Percentiles rank a stretch among this genome's conserved stretches.
phyloP scores from a whole-genome alignment of 2,113 vertebrate species.

The Amphiprion ocellaris region DNA sequence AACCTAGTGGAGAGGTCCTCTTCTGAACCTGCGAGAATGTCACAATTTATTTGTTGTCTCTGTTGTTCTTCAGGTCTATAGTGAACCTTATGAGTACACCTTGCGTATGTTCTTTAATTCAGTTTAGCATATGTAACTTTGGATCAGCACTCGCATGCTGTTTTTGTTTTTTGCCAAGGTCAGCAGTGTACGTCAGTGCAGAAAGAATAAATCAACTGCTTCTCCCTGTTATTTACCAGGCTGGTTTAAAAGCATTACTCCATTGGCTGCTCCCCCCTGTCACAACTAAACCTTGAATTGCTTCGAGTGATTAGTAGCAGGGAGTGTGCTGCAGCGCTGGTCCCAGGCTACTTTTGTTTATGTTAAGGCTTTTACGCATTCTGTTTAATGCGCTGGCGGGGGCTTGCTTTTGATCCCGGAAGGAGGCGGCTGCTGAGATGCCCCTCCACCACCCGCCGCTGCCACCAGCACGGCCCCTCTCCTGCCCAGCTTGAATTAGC shows the following conservation, averaged over 20 bases:
- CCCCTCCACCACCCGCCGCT: constrained; percentile 19
- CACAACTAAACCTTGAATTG: constrained; percentile 71
- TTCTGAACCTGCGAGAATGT: constrained; percentile 41
- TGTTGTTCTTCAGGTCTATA: constrained; percentile 23
- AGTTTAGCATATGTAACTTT: constrained; percentile 12
- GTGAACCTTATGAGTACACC: constrained; percentile 34
- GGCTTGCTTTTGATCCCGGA: constrained; percentile 79
- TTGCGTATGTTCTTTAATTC: constrained; percentile 46
- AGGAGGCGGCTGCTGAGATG: constrained; percentile 68
- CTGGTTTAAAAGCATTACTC: constrained; percentile 69
- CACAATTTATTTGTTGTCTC: constrained; percentile 25
- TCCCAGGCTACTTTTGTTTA: constrained; percentile 81
- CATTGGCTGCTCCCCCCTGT: constrained; percentile 52
- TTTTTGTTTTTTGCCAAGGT: constrained; percentile 44
- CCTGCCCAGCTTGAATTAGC: constrained; percentile 45
- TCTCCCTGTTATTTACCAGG: constrained; percentile 71
- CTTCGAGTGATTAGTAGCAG: constrained; percentile 76
- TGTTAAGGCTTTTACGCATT: constrained; percentile 80
- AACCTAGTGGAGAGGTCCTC: constrained; percentile 31
- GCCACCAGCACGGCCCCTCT: constrained; percentile 30
- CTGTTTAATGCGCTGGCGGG: constrained; percentile 71
- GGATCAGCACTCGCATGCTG: constrained; percentile 29
- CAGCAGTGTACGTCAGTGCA: constrained; percentile 54
- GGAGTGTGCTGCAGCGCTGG: constrained; percentile 65
- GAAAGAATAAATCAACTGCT: constrained; percentile 67